Base-by-base conservation (phyloP, 2,797 vertebrate genomes). In the Anableps anableps region DNA sequence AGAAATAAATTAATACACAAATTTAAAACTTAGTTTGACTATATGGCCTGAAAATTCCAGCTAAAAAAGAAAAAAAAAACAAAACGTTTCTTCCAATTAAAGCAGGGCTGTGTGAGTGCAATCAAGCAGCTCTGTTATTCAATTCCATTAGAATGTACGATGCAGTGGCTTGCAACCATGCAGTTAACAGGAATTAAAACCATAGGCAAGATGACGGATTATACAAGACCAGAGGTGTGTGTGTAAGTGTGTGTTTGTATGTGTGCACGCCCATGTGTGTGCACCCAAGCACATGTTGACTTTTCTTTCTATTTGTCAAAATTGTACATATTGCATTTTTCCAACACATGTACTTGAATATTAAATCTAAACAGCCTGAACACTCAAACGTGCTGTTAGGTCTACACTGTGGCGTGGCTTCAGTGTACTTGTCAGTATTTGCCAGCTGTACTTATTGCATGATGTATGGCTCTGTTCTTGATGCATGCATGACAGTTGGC, bases 121-220 rank as follows among this genome's bases (percentile, higher is more conserved):
- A 89, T 93, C 93, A 93, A 94, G 94, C 95, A 94, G 88, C 89
- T 92, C 93, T 95, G 94, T 95, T 96, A 95, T 96, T 96, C 95
- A 95, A 95, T 96, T 95, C 95, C 94, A 95, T 95, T 94, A 95
- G 95, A 95, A 95, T 94, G 95, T 95, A 95, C 91, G 91, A 94
- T 94, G 93, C 95, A 95, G 93, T 81, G 91, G 90, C 91, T 95
- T 93, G 95, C 93, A 95, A 93, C 95, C 93, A 95, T 95, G 95
- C 95, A 95, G 94, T 94, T 96, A 96, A 95, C 95, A 95, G 94
- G 95, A 96, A 96, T 96, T 96, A 96, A 96, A 96, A 95, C 93
- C 93, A 95, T 90, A 93, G 94, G 95, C 95, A 90, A 95, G 95
- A 96, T 96, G 95, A 95, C 95, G 93, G 94, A 96, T 96, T 96